phyloP scores from a whole-genome alignment of 1,140 invertebrate genomes.

The Drosophila paulistorum region DNA sequence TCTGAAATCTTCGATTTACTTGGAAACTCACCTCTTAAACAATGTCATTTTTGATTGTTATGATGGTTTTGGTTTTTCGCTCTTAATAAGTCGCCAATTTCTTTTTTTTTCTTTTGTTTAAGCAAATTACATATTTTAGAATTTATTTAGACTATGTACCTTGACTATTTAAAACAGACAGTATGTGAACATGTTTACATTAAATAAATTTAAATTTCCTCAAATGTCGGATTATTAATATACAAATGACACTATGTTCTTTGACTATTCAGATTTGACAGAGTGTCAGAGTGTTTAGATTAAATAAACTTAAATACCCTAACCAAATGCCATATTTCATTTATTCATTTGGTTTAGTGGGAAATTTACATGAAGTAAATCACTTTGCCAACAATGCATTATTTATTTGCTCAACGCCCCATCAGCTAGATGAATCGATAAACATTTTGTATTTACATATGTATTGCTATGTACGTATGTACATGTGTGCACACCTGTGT shows the following conservation, averaged over 20 bases:
- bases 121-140: not conserved
- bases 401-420: slow-evolving; percentile 48
- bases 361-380: slow-evolving; percentile 15
- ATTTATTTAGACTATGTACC: no score
- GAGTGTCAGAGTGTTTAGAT: not conserved
- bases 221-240: no score
- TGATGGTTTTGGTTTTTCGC: not conserved
- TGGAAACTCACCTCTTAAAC: not conserved
- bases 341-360: not conserved
- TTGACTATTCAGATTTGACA: not conserved
- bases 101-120: not conserved
- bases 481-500: not conserved
- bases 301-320: not conserved
- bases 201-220: not conserved
- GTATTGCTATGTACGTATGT: not conserved
- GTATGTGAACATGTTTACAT: not conserved
- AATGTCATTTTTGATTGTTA: not conserved
- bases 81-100: not conserved
- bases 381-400: slow-evolving; percentile 39
- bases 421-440: slow-evolving; percentile 48
- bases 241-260: not conserved
- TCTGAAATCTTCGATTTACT: not conserved
- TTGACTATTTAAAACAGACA: not conserved
- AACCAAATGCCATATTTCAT: not conserved
- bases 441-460: not conserved